Evolutionary conservation across 2,113 vertebrate species (phyloP), one percentile per base, ranked within the genome.

Genomic region (Podilymbus podiceps): DNA sequence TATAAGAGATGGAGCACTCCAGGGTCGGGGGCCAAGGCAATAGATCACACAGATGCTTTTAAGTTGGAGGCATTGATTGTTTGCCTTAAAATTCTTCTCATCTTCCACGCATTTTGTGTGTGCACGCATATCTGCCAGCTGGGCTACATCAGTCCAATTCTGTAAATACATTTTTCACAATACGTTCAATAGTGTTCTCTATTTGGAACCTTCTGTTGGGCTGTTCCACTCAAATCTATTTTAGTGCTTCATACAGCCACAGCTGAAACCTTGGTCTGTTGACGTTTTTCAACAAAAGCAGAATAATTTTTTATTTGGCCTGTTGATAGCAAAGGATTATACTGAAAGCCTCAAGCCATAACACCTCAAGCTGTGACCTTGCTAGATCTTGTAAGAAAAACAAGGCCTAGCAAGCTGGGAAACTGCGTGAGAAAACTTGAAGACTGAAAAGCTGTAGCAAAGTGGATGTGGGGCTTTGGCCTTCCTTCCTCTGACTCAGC

Each of bases 21-120:
- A 69, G 71, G 82, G 79, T 87, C 76, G 79, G 50, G 42, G 35
- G 58, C 67, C 74, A 78, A n/a, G 40, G 44, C n/a, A 40, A 18
- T 89, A 87, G 38, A 74, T 93, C 71, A 21, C 49, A 75, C 53
- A 83, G 79, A 71, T 85, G 69, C 91, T 90, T 94, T 91, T 71
- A 87, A 72, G 69, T 94, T 91, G 74, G 20, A 83, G 68, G 27
- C 46, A 87, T 63, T 56, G 40, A 50, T 68, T 92, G 44, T 92
- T 95, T 50, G 17, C 47, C 89, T 96, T 88, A 79, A 85, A 46
- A 79, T 89, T 83, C 38, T 92, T 93, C 85, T 82, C n/a, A 12
- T 94, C 72, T 67, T 91, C 90, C 59, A 68, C 7, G 2, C 46
- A 4, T 81, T 84, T 89, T 59, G 38, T 67, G 28, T 42, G 5